Conservation (phyloP, 2,797 vertebrate genomes). For the Alcedo atthis region DNA sequence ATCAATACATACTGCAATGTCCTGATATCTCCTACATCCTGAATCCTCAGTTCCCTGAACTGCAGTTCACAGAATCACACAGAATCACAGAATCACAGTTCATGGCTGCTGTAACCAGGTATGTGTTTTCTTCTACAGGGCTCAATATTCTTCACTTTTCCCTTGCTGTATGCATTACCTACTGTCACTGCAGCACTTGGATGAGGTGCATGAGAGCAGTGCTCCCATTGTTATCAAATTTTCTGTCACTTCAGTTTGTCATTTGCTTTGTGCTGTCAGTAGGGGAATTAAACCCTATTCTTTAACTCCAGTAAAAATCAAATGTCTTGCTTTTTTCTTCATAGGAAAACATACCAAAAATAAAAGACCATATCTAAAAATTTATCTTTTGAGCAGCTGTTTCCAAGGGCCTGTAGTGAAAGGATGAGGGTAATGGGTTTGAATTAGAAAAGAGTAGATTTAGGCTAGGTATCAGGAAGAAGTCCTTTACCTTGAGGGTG, state of each 20-base stretch:
- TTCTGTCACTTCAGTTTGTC: background rate
- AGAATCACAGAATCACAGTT: too few species aligned
- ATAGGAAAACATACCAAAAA: background rate
- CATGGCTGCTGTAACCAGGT: background rate
- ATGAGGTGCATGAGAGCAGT: background rate
- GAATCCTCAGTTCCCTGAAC: background rate
- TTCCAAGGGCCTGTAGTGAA: too few species aligned
- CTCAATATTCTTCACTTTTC: background rate
- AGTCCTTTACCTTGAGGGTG: too few species aligned
- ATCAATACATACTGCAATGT: background rate
- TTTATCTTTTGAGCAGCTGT: accelerated
- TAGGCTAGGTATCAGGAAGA: too few species aligned
- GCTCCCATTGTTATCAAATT: background rate
- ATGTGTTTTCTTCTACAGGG: background rate
- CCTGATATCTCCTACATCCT: background rate
- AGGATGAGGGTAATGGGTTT: too few species aligned
- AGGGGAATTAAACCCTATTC: background rate
- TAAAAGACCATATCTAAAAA: background rate
- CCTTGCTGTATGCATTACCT: background rate
- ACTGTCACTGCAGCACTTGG: background rate
- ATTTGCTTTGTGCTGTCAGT: background rate
- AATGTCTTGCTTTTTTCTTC: background rate
- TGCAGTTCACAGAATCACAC: too few species aligned
- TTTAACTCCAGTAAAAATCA: background rate
- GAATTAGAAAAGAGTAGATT: too few species aligned